Evolutionary conservation across 2,888 invertebrate species (phyloP), one percentile per base, ranked within the genome.

Genomic region (Schizotus pectinicornis): DNA sequence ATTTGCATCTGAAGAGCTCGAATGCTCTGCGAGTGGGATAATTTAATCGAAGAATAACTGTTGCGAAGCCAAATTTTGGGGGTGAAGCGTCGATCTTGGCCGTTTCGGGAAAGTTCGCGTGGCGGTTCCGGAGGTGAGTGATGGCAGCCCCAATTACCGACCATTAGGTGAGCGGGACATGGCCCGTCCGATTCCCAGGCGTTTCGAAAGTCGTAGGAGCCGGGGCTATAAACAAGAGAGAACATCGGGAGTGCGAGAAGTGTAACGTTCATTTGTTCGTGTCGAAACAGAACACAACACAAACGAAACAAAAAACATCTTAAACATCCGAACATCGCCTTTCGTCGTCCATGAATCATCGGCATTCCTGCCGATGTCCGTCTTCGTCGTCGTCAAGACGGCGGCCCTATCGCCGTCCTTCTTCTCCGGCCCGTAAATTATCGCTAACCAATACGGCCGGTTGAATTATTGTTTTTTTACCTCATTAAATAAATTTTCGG

Each of bases 341-440:
- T 78, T 79, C 75, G 76, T 77, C 77, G 76, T 76, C 67, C 76
- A 77, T 79, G 78, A 78, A 79, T 79, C 79, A 79, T 76, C 73
- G 76, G 77, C 75, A 78, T 79, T 77, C 78, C 74, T 69, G 57
- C 54, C n/a, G 54, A 30, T 34, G 36, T 41, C 30, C 47, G 56
- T 59, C 59, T 43, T 56, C 56, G 39, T 56, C 45, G 37, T 37
- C n/a, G 9, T 36, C n/a, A 14, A 11, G 31, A n/a, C 13, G 13
- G 30, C 33, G 31, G 11, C 12, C n/a, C 11, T 12, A 36, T 36
- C 33, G 51, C 65, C 61, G 46, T 74, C 72, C 61, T 62, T 58
- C 53, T 73, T 60, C 37, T 33, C 35, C 46, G 42, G 47, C 59
- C 64, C 67, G 74, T 78, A 78, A 77, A 78, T 78, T 77, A 77